Evolutionary conservation across 2,797 vertebrate genomes (phyloP), one percentile per base, ranked within the genome.

Genomic region (Lithobates sylvaticus): DNA sequence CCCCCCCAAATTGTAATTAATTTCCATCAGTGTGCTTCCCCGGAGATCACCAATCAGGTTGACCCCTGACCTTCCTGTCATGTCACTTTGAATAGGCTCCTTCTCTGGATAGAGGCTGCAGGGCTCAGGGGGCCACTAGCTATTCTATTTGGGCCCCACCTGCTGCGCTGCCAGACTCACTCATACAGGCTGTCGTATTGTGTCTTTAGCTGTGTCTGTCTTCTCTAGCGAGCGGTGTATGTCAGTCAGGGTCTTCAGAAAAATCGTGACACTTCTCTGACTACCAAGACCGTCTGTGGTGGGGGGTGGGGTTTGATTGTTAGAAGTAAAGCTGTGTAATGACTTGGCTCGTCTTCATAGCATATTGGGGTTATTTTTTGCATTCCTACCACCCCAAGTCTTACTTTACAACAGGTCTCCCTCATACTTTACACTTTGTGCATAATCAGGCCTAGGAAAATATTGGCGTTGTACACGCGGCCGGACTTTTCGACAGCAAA

Each of bases 1-100:
- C 95, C 91, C 94, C 94, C 92, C 96, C 94, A 94, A 95, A 96
- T 97, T 98, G 98, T 99, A 99, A 99, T 99, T 99, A 98, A 99
- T 99, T 99, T 98, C 97, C 96, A 97, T 94, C 96, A 95, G 89
- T 74, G 94, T 92, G 94, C 94, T 93, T 97, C 96, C 96, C 96
- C 92, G 91, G 94, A 94, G 94, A 91, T 93, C 89, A 91, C 92
- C 86, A 81, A 93, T 94, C 93, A 93, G 91, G 91, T 93, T 98
- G 96, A 95, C 94, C 95, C 93, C 74, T 86, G 93, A 92, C 93
- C 92, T 88, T 79, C 86, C 93, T 61, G 93, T 88, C 91, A 89
- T 94, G 94, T 93, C 93, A 94, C 95, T 95, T 95, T 94, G 93
- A 95, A 96, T 95, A 91, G 93, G 92, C 89, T 92, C 92, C 93